These are phyloP conservation scores for Micromys minutus DNA, from an alignment of 2,113 vertebrate species.

Conservation along the genomic window DNA sequence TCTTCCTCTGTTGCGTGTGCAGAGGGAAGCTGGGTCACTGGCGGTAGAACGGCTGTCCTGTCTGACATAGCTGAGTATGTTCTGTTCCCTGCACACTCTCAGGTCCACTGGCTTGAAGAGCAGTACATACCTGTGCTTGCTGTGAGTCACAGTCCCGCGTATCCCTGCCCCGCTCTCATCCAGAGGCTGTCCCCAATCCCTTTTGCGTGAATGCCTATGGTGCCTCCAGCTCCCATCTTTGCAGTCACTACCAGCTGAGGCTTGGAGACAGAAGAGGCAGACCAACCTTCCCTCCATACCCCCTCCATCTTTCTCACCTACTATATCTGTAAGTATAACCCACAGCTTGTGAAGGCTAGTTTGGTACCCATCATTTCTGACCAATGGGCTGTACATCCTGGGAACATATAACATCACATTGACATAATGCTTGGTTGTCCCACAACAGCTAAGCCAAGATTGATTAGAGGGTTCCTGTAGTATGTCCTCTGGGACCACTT, in stretches of 20 bases:
- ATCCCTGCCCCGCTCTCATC: neutral
- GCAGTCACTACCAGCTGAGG: neutral
- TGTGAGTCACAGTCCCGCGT: neutral
- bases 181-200: neutral
- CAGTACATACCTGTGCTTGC: neutral
- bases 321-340: neutral
- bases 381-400: neutral
- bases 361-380: neutral
- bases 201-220: neutral
- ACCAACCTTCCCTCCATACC: neutral
- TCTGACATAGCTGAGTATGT: neutral
- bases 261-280: neutral
- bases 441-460: neutral
- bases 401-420: neutral
- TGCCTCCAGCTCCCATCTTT: neutral
- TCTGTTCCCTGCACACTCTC: neutral
- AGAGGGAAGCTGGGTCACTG: neutral
- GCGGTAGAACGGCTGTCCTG: neutral
- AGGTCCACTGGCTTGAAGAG: neutral
- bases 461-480: neutral
- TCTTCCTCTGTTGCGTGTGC: neutral
- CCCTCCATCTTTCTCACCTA: neutral
- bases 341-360: neutral
- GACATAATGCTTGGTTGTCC: neutral
- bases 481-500: neutral